Percentiles rank a stretch among this genome's conserved stretches.
These are phyloP conservation scores for Dasypogon diadema DNA, from an alignment of 2,888 invertebrate genomes.

Conservation along the genomic window DNA sequence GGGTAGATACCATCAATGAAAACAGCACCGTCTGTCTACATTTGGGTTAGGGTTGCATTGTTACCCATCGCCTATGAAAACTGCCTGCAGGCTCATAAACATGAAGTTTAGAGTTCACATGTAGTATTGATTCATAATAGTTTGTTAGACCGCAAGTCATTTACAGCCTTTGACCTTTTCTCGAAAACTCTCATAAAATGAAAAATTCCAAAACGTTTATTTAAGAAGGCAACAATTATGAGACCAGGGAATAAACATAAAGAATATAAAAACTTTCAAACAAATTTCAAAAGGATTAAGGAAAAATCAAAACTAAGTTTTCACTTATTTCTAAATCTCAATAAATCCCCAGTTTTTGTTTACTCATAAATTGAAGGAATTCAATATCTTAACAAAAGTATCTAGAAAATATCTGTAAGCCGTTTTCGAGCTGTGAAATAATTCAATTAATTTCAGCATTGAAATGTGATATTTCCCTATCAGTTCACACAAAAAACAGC, in stretches of 20 bases:
- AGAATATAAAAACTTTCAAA: too few species aligned
- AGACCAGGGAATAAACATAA: too few species aligned
- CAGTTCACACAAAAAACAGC: not conserved
- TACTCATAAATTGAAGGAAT: too few species aligned
- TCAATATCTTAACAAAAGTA: not conserved
- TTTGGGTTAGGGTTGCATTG: slow-evolving; percentile 29
- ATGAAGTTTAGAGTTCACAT: not conserved
- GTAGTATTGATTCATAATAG: not conserved
- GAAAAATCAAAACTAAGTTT: too few species aligned
- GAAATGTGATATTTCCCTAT: not conserved
- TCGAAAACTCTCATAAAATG: not conserved
- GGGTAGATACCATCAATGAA: not conserved
- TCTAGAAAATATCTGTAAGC: not conserved
- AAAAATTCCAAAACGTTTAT: not conserved
- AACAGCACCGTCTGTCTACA: not conserved
- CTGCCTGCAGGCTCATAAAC: not conserved
- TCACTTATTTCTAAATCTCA: too few species aligned
- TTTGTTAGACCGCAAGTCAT: not conserved
- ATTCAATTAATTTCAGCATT: not conserved
- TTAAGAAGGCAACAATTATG: too few species aligned
- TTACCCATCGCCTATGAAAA: not conserved
- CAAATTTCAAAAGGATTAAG: too few species aligned
- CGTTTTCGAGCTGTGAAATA: not conserved
- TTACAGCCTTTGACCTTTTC: not conserved
- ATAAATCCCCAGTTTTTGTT: too few species aligned